Base-by-base conservation (phyloP, 2,113 vertebrate genomes). In the Etheostoma spectabile region DNA sequence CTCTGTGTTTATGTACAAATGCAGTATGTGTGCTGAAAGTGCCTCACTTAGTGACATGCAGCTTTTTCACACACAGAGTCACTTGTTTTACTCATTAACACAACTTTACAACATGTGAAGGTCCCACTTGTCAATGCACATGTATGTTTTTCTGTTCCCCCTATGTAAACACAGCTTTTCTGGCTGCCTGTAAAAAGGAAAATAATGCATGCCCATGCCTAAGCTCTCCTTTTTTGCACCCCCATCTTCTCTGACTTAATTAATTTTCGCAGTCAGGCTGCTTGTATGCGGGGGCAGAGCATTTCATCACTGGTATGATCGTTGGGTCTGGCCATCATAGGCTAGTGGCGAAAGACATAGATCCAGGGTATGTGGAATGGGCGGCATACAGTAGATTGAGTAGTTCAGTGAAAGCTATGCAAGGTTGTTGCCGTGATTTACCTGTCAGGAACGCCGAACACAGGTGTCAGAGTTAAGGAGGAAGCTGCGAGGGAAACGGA, bases 61-160 rank as follows among this genome's bases (percentile, higher is more conserved):
- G 75, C 62, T 57, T 66, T 88, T 79, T 10, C 79, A 30, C 76
- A 82, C 74, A 79, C 5, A 10, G 51, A 19, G 53, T 14, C 8
- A 48, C 69, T 87, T 86, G 68, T 83, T 89, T 85, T 72, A 84
- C 52, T 80, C 76, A 83, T 85, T 83, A 81, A 86, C 74, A 88
- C 82, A 86, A 83, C 76, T 72, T 86, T 70, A 71, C 33, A 12
- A 56, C 86, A 86, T 69, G 83, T 86, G 85, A 83, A 86, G 83
- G 80, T 88, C 56, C 51, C 68, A 78, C 88, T 85, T 89, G 82
- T 89, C 77, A 82, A 7, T 83, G 63, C 57, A 48, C 42, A 67
- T 86, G 76, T 86, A 74, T 87, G 74, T 86, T 88, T 85, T 76
- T 75, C 74, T 80, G 45, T 67, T 24, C 52, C 74, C 51, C 74